A percentile compares a stretch with the other conserved stretches of the same genome.
Evolutionary conservation across 2,113 vertebrate genomes (phyloP).

Genomic region (Monopterus albus): DNA sequence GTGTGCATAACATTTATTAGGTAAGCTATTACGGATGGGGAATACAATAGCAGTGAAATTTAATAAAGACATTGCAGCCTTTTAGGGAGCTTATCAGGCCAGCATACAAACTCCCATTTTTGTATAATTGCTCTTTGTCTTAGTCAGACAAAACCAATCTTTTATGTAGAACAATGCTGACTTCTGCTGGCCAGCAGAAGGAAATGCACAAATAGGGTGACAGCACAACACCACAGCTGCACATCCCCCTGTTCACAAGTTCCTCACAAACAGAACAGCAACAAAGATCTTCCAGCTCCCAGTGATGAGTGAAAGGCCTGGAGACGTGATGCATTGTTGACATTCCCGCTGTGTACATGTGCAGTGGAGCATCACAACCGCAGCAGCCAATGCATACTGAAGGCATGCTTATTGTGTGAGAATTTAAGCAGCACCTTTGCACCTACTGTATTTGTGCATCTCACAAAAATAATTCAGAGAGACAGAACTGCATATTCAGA

Average conservation of each 20-base stretch:
- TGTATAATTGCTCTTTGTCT: not conserved
- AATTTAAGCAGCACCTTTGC: not conserved
- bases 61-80: not conserved
- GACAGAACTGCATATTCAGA: slow-evolving; percentile 3
- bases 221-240: not conserved
- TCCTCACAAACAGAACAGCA: not conserved
- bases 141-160: not conserved
- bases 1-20: too few relatives aligned
- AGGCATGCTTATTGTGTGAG: not conserved
- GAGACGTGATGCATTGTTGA: not conserved
- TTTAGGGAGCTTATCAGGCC: not conserved
- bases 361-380: not conserved
- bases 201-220: slow-evolving; percentile 26
- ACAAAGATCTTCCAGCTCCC: not conserved
- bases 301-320: not conserved
- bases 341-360: not conserved
- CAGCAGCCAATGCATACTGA: not conserved
- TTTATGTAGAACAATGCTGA: slow-evolving; percentile 47
- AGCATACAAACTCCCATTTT: not conserved
- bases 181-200: slow-evolving; percentile 46
- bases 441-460: slow-evolving; percentile 15
- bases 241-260: not conserved
- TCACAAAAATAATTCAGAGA: slow-evolving; percentile 22
- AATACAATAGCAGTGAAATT: too few relatives aligned
- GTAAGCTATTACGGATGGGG: too few relatives aligned